phyloP scores from a whole-genome alignment of 2,888 invertebrate genomes.

The Galerucella calmariensis region DNA sequence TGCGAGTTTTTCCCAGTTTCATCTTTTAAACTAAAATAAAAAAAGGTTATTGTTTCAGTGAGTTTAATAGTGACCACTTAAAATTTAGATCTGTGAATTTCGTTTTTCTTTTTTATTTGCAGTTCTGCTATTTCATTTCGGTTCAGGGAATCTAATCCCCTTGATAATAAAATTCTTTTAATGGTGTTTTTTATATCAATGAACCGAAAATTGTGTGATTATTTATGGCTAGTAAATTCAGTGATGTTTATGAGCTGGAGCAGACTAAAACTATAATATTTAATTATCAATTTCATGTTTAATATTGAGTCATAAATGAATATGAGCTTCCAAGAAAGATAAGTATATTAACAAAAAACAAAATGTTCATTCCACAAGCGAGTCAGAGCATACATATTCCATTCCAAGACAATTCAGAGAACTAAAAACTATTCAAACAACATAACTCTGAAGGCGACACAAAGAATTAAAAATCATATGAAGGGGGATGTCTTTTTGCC shows the following conservation, averaged over 20 bases:
- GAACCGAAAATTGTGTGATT: slow-evolving; percentile 14
- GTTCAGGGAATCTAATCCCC: slow-evolving; percentile 33
- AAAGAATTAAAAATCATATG: no score
- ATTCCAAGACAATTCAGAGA: no score
- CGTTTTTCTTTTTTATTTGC: slow-evolving; percentile 26
- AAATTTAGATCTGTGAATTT: slow-evolving; percentile 30
- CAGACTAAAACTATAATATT: background rate
- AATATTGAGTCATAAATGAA: background rate
- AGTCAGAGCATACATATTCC: no score
- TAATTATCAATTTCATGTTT: background rate
- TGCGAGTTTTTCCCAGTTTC: slow-evolving; percentile 28
- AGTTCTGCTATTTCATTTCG: slow-evolving; percentile 24
- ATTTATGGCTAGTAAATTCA: slow-evolving; percentile 26
- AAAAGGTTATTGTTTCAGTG: slow-evolving; percentile 18
- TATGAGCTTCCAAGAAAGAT: background rate
- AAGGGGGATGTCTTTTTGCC: no score
- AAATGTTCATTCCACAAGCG: no score
- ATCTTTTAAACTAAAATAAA: slow-evolving; percentile 19
- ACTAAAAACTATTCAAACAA: no score
- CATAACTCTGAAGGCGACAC: no score
- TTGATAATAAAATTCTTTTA: slow-evolving; percentile 34
- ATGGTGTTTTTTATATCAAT: slow-evolving; percentile 29
- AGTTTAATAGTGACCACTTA: slow-evolving; percentile 31
- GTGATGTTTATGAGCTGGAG: slow-evolving; percentile 14
- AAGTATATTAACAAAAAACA: no score